Evolutionary conservation across 2,113 vertebrate genomes (phyloP).

Genomic region (Protobothrops flavoviridis): DNA sequence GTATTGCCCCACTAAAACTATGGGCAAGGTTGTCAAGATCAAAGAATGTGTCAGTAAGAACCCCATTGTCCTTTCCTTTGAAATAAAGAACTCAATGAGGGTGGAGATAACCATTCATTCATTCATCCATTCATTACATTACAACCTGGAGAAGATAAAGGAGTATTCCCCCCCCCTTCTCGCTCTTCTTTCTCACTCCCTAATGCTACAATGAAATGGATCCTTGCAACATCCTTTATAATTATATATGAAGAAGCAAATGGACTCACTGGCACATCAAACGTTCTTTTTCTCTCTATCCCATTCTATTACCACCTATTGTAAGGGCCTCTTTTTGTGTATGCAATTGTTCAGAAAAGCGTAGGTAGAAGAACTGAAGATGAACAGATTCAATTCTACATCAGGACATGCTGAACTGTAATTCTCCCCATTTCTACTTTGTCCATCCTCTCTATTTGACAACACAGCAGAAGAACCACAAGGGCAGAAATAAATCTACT

Average conservation of each 20-base stretch:
- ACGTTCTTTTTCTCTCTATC: slow-evolving; percentile 15
- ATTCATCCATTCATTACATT: not conserved
- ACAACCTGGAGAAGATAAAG: not conserved
- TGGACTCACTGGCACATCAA: slow-evolving; percentile 7
- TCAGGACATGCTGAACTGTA: not conserved
- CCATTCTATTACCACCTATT: slow-evolving; percentile 13
- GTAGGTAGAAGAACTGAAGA: not conserved
- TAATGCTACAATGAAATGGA: not conserved
- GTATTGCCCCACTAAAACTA: not conserved
- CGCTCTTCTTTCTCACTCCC: not conserved
- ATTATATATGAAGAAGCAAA: slow-evolving; percentile 38
- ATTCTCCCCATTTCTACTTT: not conserved
- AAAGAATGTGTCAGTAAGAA: not conserved
- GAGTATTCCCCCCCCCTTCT: not conserved
- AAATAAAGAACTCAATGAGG: not conserved
- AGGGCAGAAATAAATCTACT: not conserved
- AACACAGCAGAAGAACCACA: not conserved
- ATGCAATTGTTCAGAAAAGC: not conserved
- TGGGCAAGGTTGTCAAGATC: not conserved
- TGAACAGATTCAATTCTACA: slow-evolving; percentile 14
- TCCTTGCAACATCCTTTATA: slow-evolving; percentile 6
- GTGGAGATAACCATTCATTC: not conserved
- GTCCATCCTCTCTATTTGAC: not conserved
- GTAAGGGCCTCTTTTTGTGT: not conserved
- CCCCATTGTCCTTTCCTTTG: not conserved